A percentile compares a stretch with the other conserved stretches of the same genome.
phyloP scores from a whole-genome alignment of 2,888 invertebrate species.

The Oligia fasciuncula region DNA sequence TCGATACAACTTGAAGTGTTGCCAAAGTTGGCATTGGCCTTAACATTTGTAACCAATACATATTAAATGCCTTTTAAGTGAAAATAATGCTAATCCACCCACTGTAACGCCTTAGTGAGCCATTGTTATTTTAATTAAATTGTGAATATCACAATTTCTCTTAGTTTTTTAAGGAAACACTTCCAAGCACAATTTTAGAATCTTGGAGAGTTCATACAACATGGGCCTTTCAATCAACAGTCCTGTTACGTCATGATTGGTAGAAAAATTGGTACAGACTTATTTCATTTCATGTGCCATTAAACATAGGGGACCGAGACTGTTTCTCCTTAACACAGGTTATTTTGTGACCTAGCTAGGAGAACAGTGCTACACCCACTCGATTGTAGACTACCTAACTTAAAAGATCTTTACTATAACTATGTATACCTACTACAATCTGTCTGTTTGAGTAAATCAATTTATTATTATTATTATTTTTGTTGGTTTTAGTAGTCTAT shows the following conservation, averaged over 20 bases:
- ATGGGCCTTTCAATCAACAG: not conserved
- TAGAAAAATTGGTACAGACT: not conserved
- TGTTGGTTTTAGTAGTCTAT: not conserved
- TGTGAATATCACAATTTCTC: slow-evolving; percentile 7
- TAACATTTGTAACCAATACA: slow-evolving; percentile 53
- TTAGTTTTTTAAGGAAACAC: slow-evolving; percentile 14
- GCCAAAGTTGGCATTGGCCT: slow-evolving; percentile 23
- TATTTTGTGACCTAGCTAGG: too few relatives aligned
- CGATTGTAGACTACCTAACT: too few relatives aligned
- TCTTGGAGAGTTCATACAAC: not conserved
- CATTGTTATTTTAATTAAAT: slow-evolving; percentile 40
- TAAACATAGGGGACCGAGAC: too few relatives aligned
- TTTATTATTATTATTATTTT: not conserved
- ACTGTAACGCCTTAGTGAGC: slow-evolving; percentile 25
- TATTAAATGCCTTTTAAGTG: slow-evolving; percentile 45
- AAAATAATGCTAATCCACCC: slow-evolving; percentile 43
- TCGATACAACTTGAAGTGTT: slow-evolving; percentile 15
- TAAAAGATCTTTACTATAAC: too few relatives aligned
- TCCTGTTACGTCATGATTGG: not conserved
- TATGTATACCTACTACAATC: too few relatives aligned
- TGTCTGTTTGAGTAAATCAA: too few relatives aligned
- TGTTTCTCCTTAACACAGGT: too few relatives aligned
- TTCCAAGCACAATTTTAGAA: not conserved
- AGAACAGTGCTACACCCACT: too few relatives aligned
- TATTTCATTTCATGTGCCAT: not conserved